phyloP scores from a whole-genome alignment of 1,140 invertebrate genomes.

The Drosophila nigrodunni region DNA sequence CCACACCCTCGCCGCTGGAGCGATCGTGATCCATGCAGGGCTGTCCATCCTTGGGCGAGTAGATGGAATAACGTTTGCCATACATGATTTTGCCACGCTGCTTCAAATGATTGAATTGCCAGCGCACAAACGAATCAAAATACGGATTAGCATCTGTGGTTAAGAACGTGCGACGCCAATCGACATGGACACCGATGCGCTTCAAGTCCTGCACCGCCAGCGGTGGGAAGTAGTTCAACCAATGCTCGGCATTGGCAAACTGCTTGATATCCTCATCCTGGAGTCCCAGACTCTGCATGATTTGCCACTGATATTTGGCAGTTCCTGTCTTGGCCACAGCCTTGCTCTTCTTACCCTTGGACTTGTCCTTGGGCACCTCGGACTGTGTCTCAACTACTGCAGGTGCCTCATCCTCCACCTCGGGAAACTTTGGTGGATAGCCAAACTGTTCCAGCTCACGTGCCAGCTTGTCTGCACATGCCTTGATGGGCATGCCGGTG shows the following conservation, averaged over 20 bases:
- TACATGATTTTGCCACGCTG: constrained; percentile 96
- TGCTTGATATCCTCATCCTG: constrained; percentile 95
- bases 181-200: constrained; percentile 95
- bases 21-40: constrained; percentile 99
- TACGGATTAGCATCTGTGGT: constrained; percentile 99
- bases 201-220: constrained; percentile 94
- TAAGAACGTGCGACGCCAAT: constrained; percentile 98
- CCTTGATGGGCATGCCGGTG: constrained; percentile 98
- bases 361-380: constrained; percentile 94
- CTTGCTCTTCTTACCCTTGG: constrained; percentile 99
- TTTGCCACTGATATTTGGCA: constrained; percentile 99
- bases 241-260: constrained; percentile 96
- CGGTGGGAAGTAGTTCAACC: constrained; percentile 98
- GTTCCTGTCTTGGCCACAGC: constrained; percentile 95
- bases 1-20: constrained; percentile 97
- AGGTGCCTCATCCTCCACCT: constrained; percentile 85
- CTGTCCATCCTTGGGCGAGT: constrained; percentile 97
- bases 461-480: constrained; percentile 98
- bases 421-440: constrained; percentile 96
- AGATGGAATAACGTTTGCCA: constrained; percentile 99
- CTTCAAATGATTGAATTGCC: constrained; percentile 97
- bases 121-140: constrained; percentile 98
- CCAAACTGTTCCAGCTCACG: constrained; percentile 97
- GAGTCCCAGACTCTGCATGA: constrained; percentile 97
- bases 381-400: constrained; percentile 85